Evolutionary conservation across 2,888 invertebrate genomes (phyloP).

Genomic region (Eupithecia inturbata): DNA sequence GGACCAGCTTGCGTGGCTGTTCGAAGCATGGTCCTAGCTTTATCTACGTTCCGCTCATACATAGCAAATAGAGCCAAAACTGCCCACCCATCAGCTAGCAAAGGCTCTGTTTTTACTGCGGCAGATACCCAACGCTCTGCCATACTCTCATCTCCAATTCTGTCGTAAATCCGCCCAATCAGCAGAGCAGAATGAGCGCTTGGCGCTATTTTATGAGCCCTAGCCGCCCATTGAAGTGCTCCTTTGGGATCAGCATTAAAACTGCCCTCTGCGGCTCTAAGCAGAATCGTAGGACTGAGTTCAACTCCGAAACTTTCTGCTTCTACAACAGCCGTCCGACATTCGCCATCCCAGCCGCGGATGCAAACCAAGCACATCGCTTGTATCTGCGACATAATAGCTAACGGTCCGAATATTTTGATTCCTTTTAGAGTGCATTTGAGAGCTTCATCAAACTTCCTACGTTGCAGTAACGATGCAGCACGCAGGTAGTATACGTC

Average conservation of each 20-base stretch:
- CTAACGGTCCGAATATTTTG: conserved; percentile 64
- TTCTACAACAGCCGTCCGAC: conserved; percentile 60
- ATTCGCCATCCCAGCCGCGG: conserved; percentile 67
- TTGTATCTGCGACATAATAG: conserved; percentile 69
- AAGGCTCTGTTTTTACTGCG: conserved; percentile 71
- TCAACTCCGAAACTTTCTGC: conserved; percentile 66
- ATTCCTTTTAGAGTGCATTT: conserved; percentile 57
- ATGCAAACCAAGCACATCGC: conserved; percentile 60
- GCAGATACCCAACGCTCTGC: conserved; percentile 73
- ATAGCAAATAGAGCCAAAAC: conserved; percentile 69
- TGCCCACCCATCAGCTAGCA: conserved; percentile 76
- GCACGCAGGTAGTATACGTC: conserved; percentile 69
- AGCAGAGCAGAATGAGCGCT: conserved; percentile 68
- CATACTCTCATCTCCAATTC: conserved; percentile 57
- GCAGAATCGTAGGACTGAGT: conserved; percentile 59
- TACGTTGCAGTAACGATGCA: conserved; percentile 62
- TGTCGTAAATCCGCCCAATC: conserved; percentile 66
- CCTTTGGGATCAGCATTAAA: conserved; percentile 54
- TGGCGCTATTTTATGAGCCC: conserved; percentile 69
- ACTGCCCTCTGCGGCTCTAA: conserved; percentile 63
- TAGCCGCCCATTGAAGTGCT: conserved; percentile 73
- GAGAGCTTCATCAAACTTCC: conserved; percentile 59
- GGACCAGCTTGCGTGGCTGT: conserved; percentile 72
- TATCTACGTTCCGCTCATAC: conserved; percentile 60
- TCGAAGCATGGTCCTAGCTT: conserved; percentile 67